Conservation (phyloP, 2,797 vertebrate species). For the Avahi laniger region DNA sequence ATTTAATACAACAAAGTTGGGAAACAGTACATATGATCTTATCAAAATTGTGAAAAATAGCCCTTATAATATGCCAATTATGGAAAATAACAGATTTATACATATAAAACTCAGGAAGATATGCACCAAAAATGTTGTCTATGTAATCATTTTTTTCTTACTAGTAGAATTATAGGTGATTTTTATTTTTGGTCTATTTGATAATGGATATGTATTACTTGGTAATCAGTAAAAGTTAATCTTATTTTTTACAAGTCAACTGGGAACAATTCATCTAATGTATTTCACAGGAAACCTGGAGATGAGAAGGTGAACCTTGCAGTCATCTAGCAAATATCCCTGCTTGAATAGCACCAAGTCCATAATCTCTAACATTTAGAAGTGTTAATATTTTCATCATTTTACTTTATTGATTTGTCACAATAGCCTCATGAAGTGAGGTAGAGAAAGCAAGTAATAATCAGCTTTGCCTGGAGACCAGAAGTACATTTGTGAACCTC, state of each 20-base stretch:
- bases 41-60: constrained; percentile 3
- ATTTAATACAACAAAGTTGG: constrained; percentile 7
- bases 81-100: neutral
- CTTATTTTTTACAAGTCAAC: neutral
- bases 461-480: neutral
- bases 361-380: neutral
- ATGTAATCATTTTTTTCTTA: constrained; percentile 17
- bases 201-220: neutral
- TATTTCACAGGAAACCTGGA: neutral
- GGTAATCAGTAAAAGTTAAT: neutral
- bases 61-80: neutral
- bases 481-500: neutral
- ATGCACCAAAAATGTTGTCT: neutral
- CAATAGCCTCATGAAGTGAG: neutral
- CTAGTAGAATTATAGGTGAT: neutral
- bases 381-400: neutral
- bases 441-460: constrained; percentile 6
- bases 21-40: neutral
- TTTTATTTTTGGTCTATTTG: constrained; percentile 3
- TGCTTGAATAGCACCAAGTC: neutral
- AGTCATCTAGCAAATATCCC: neutral
- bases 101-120: neutral
- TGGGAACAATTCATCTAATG: neutral
- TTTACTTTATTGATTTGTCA: constrained; percentile 8
- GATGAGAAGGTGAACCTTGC: neutral